Conservation (phyloP, 2,113 vertebrate genomes). For the Ochotona curzoniae region DNA sequence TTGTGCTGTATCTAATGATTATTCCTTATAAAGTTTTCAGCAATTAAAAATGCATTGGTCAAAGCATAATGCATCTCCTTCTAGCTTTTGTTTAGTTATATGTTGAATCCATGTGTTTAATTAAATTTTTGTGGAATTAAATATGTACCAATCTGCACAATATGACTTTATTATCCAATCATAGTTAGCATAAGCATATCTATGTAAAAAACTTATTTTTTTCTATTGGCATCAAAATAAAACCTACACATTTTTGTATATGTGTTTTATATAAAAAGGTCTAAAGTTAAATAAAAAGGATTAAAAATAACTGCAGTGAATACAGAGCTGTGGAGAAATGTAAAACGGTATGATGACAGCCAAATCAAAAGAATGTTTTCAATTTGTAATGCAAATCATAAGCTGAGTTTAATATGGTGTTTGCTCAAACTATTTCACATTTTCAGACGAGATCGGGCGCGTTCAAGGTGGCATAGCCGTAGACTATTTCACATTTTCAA, state of each 20-base stretch:
- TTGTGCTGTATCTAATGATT: neutral
- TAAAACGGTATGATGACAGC: neutral
- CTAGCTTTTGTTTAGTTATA: neutral
- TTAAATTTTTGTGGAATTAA: slow-evolving; percentile 42
- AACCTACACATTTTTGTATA: neutral
- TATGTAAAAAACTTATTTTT: slow-evolving; percentile 2
- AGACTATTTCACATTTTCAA: slow-evolving; percentile 41
- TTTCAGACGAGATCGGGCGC: no score
- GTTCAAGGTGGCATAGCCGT: no score
- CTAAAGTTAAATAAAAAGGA: neutral
- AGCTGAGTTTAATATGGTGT: neutral
- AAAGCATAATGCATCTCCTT: neutral
- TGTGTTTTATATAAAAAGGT: slow-evolving; percentile 28
- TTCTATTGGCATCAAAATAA: neutral
- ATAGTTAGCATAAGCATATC: neutral
- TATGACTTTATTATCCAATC: neutral
- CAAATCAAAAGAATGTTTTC: neutral
- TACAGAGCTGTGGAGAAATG: neutral
- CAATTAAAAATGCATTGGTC: slow-evolving; percentile 16
- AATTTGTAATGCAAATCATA: slow-evolving; percentile 22
- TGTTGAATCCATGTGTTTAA: neutral
- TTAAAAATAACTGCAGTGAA: neutral
- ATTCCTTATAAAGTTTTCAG: neutral
- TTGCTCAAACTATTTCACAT: slow-evolving; percentile 29
- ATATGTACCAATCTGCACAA: neutral